Evolutionary conservation across 2,113 vertebrate species (phyloP).

Genomic region (Lepidothrix coronata): DNA sequence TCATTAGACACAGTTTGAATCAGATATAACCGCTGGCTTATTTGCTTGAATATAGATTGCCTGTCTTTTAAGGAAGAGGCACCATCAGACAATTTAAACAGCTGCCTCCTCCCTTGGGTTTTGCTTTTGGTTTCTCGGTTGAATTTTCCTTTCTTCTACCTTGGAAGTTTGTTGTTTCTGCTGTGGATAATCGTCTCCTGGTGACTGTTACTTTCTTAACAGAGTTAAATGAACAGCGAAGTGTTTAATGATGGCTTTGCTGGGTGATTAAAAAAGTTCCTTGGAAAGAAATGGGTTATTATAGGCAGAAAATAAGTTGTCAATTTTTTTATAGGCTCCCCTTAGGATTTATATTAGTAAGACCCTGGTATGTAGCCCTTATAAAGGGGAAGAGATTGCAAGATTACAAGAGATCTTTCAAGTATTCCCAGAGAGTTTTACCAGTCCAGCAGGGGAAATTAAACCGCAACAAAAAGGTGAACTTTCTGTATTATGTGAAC

Average conservation of each 20-base stretch:
- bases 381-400: background rate
- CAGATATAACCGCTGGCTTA: background rate
- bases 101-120: background rate
- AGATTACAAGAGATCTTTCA: slow-evolving; percentile 33
- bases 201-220: background rate
- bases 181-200: background rate
- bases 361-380: background rate
- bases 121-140: slow-evolving; percentile 12
- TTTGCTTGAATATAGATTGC: background rate
- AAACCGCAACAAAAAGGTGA: background rate
- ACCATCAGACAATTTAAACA: background rate
- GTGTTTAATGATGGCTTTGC: background rate
- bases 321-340: background rate
- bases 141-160: background rate
- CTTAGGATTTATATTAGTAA: background rate
- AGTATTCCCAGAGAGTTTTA: slow-evolving; percentile 19
- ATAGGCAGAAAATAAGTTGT: background rate
- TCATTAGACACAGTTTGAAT: background rate
- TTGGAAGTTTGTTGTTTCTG: background rate
- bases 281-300: background rate
- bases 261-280: background rate
- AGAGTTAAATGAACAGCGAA: background rate
- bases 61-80: background rate
- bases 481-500: background rate
- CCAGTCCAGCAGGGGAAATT: slow-evolving; percentile 29